These are phyloP conservation scores for Caenorhabditis inopinata DNA, from an alignment of 1,140 invertebrate species.

Conservation along the genomic window DNA sequence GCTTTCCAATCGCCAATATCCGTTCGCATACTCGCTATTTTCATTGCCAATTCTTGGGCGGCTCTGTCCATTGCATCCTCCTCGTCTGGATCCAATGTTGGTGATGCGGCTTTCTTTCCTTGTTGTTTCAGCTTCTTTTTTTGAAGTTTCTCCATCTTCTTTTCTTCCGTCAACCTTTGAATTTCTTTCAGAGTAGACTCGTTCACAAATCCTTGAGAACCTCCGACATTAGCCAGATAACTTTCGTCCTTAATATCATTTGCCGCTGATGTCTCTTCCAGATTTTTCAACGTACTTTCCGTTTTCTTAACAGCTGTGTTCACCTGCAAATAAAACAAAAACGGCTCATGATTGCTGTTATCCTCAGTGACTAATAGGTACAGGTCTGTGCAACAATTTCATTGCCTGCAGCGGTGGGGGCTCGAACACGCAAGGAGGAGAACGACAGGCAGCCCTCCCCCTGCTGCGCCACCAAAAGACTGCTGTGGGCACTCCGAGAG, in stretches of 20 bases:
- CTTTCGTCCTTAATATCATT: constrained; percentile 61
- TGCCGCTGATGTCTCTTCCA: constrained; percentile 57
- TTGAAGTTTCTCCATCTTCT: constrained; percentile 58
- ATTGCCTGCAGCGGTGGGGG: not conserved
- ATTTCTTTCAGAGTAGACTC: constrained; percentile 53
- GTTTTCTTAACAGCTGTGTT: constrained; percentile 54
- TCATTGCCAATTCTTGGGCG: constrained; percentile 59
- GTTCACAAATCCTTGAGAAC: constrained; percentile 53
- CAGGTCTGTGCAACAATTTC: constrained; percentile 31
- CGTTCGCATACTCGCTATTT: constrained; percentile 54
- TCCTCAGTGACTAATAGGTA: constrained; percentile 30
- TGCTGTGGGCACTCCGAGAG: not conserved
- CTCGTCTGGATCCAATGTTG: constrained; percentile 56
- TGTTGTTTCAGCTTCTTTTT: constrained; percentile 58
- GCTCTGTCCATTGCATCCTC: constrained; percentile 61
- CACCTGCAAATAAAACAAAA: constrained; percentile 39
- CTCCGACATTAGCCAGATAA: constrained; percentile 58
- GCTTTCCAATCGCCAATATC: constrained; percentile 41
- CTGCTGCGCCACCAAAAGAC: not conserved
- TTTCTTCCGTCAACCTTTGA: constrained; percentile 53
- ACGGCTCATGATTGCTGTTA: constrained; percentile 25
- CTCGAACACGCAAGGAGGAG: not conserved
- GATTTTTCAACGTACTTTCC: constrained; percentile 51
- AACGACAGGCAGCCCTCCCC: not conserved
- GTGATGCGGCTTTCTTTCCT: constrained; percentile 45